Conservation (phyloP, 1,140 invertebrate genomes). For the Chymomyza costata region DNA sequence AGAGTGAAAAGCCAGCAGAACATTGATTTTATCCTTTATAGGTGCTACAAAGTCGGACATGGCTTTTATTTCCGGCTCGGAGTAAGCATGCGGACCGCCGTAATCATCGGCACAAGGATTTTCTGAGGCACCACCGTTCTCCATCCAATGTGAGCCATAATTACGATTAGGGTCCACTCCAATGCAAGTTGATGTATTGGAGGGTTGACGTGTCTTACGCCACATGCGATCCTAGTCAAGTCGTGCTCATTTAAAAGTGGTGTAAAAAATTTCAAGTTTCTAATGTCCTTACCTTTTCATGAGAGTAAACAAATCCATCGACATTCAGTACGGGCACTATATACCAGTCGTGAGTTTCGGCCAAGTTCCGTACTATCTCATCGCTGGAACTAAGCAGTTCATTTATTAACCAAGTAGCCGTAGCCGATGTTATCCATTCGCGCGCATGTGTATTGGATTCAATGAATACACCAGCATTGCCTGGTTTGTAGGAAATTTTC, state of each 20-base stretch:
- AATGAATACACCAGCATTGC: slow-evolving; percentile 77
- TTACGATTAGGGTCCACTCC: slow-evolving; percentile 84
- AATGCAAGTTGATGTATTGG: slow-evolving; percentile 74
- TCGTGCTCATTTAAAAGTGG: background rate
- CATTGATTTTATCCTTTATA: slow-evolving; percentile 75
- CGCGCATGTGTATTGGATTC: slow-evolving; percentile 78
- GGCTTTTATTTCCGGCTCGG: slow-evolving; percentile 83
- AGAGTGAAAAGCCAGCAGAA: slow-evolving; percentile 78
- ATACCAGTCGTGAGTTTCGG: slow-evolving; percentile 79
- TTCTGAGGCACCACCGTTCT: slow-evolving; percentile 58
- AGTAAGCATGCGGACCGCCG: slow-evolving; percentile 83
- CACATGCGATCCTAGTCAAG: slow-evolving; percentile 74
- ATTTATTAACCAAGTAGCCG: slow-evolving; percentile 77
- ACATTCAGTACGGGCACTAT: slow-evolving; percentile 83
- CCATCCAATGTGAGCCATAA: slow-evolving; percentile 81
- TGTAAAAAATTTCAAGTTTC: background rate
- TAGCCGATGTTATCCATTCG: slow-evolving; percentile 79
- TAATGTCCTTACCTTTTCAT: slow-evolving; percentile 63
- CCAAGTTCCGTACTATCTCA: slow-evolving; percentile 64
- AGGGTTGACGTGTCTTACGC: slow-evolving; percentile 76
- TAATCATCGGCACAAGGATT: slow-evolving; percentile 81
- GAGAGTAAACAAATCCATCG: slow-evolving; percentile 83
- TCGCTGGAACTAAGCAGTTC: slow-evolving; percentile 72
- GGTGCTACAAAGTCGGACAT: slow-evolving; percentile 78
- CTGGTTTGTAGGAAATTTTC: slow-evolving; percentile 78